Evolutionary conservation across 2,797 vertebrate genomes (phyloP), one percentile per base, ranked within the genome.

Genomic region (Heteromormyrus szaboi): DNA sequence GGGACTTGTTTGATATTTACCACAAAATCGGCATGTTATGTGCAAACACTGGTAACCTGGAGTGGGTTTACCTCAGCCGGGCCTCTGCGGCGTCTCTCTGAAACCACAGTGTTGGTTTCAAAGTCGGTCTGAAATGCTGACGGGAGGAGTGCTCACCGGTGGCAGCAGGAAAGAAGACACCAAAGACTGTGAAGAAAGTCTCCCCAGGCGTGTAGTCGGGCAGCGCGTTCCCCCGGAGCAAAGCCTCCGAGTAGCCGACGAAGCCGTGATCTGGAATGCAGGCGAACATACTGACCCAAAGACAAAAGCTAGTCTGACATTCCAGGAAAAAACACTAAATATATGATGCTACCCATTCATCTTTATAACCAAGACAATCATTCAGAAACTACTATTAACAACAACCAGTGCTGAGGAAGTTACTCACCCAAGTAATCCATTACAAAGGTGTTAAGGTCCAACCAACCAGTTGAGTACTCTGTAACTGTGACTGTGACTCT

Each of bases 101-200:
- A 79, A 44, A 19, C 29, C 65, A 72, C 37, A 44, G 72, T 41
- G 37, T 1, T 54, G 22, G 6, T 56, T 87, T 87, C n/a, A 65
- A 25, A 59, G 4, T 65, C 0, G 37, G 11, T 11, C 2, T 3
- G 3, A 84, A 48, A 65, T 0, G 5, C 22, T 41, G 14, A 50
- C 11, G 1, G 46, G 8, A 33, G 6, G n/a, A 33, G 44, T 6
- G 8, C 68, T 92, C 94, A 99, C 99, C 99, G 96, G 99, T 99
- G 3, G 98, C 99, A 90, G 97, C 96, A 8, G 98, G 98, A 93
- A 99, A 99, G 92, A 99, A 99, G 85, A 99, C 98, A 56, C 98
- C 99, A 91, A 99, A 99, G 54, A 99, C 97, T 0, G 97, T 98
- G 95, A 99, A 99, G 95, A 99, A 99, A 89, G 93, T 97, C 93